These are phyloP conservation scores for Tautogolabrus adspersus DNA, from an alignment of 2,113 vertebrate species.

Conservation along the genomic window DNA sequence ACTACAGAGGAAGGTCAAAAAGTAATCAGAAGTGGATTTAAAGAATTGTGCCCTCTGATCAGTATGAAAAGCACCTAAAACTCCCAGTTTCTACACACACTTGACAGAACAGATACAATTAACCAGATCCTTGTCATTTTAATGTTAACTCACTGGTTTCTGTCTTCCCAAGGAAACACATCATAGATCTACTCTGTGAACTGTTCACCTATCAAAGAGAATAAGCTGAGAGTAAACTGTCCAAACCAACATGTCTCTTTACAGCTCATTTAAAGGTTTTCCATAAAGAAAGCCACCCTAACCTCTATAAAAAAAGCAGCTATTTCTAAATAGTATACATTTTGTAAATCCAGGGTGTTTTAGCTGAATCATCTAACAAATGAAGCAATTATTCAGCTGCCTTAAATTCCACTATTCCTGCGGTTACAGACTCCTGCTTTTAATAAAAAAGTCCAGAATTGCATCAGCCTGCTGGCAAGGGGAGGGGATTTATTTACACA, in stretches of 20 bases:
- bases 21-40: background rate
- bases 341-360: background rate
- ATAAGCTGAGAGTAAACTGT: background rate
- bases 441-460: slow-evolving; percentile 31
- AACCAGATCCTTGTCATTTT: slow-evolving; percentile 36
- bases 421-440: slow-evolving; percentile 19
- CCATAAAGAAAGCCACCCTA: background rate
- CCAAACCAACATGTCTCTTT: background rate
- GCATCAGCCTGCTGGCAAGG: slow-evolving; percentile 8
- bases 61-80: slow-evolving; percentile 48
- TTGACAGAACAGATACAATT: slow-evolving; percentile 16
- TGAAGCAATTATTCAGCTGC: slow-evolving; percentile 19
- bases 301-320: too few relatives aligned
- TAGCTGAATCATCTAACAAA: slow-evolving; percentile 16
- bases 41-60: slow-evolving; percentile 24
- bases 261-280: background rate
- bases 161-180: slow-evolving; percentile 54
- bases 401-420: slow-evolving; percentile 29
- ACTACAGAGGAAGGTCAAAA: background rate
- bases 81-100: slow-evolving; percentile 15
- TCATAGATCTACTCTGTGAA: slow-evolving; percentile 18
- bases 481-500: slow-evolving; percentile 25
- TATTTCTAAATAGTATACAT: too few relatives aligned
- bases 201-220: background rate
- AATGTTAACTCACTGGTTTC: slow-evolving; percentile 49